A percentile compares a stretch with the other conserved stretches of the same genome.
Evolutionary conservation across 2,797 vertebrate genomes (phyloP).

Genomic region (Cyclopterus lumpus): DNA sequence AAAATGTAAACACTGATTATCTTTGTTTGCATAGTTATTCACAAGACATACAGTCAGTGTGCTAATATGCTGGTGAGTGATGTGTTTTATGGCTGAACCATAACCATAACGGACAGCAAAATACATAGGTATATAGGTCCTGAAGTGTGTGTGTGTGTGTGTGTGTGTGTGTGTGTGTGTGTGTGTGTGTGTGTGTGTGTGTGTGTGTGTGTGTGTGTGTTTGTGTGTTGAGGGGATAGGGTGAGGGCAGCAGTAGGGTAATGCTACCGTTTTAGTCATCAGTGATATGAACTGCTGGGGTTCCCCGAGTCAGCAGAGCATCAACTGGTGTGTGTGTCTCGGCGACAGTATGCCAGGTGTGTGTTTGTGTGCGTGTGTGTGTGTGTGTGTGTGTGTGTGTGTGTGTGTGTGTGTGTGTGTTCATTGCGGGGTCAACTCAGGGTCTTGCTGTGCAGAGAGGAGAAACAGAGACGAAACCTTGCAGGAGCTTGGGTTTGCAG

Average conservation of each 20-base stretch:
- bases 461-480: conserved; percentile 24
- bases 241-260: conserved; percentile 35
- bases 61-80: not conserved
- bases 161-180: conserved; percentile 20
- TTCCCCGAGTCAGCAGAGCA: conserved; percentile 50
- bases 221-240: conserved; percentile 12
- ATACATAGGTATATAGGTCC: not conserved
- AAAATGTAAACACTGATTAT: not conserved
- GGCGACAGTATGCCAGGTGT: conserved; percentile 21
- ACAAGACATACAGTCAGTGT: not conserved
- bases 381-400: conserved; percentile 11
- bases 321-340: conserved; percentile 19
- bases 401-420: conserved; percentile 24
- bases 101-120: not conserved
- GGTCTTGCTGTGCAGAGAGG: conserved; percentile 22
- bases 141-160: conserved; percentile 11
- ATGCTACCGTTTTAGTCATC: conserved; percentile 55
- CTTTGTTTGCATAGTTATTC: not conserved
- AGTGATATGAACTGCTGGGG: conserved; percentile 57
- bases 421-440: conserved; percentile 21
- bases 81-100: not conserved
- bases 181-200: conserved; percentile 30
- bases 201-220: conserved; percentile 18
- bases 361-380: conserved; percentile 22
- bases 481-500: conserved; percentile 42